phyloP scores from a whole-genome alignment of 1,140 invertebrate species.

The Monomorium pharaonis region DNA sequence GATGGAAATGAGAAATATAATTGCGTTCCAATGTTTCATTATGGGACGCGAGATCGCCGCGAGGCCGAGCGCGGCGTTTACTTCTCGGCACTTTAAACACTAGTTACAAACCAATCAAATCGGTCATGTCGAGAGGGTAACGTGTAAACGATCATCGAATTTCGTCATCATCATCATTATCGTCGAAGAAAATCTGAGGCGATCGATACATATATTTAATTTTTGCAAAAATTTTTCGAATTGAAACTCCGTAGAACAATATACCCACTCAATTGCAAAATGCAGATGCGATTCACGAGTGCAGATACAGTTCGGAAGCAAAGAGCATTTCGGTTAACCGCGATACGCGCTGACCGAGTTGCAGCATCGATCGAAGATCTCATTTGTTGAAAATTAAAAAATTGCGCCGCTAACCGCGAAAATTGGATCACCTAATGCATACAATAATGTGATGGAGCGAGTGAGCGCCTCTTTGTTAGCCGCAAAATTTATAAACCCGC shows the following conservation, averaged over 20 bases:
- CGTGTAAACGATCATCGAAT: not conserved
- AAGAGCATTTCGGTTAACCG: slow-evolving; percentile 29
- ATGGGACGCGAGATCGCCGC: slow-evolving; percentile 48
- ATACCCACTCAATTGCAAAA: not conserved
- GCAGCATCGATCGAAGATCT: not conserved
- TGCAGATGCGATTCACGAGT: slow-evolving; percentile 6
- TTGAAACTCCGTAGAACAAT: not conserved
- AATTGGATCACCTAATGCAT: not conserved
- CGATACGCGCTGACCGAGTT: slow-evolving; percentile 29
- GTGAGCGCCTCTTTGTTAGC: not conserved
- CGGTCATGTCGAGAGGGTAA: not conserved
- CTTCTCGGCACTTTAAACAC: slow-evolving; percentile 6
- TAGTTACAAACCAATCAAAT: not conserved
- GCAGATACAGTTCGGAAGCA: not conserved
- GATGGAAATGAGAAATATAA: slow-evolving; percentile 61
- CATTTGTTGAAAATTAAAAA: not conserved
- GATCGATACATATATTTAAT: not conserved
- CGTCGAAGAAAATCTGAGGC: not conserved
- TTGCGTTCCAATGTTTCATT: slow-evolving; percentile 55
- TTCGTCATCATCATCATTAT: too few relatives aligned
- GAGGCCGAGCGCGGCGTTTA: slow-evolving; percentile 14
- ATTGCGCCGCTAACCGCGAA: not conserved
- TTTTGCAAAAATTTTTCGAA: not conserved
- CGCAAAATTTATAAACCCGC: not conserved
- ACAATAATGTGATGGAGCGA: not conserved